Evolutionary conservation across 2,888 invertebrate species (phyloP).

Genomic region (Melinaea menophilus): DNA sequence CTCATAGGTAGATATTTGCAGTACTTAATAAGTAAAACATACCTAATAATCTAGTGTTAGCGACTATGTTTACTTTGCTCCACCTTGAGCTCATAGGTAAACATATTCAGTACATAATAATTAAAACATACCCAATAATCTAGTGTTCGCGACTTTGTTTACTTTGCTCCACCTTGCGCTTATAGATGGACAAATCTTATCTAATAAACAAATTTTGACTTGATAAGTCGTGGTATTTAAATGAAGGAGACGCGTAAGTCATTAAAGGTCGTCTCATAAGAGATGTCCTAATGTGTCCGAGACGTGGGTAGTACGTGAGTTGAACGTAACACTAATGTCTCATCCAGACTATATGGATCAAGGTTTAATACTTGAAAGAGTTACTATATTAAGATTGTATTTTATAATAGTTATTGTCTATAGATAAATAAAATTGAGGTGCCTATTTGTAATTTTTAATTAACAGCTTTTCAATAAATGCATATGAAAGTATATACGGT

Average conservation of each 20-base stretch:
- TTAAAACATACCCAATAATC: neutral
- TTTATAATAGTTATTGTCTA: too few relatives aligned
- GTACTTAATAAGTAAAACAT: neutral
- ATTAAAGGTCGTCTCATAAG: neutral
- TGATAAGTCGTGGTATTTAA: neutral
- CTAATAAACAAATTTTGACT: too few relatives aligned
- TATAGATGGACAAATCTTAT: too few relatives aligned
- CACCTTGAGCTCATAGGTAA: constrained; percentile 96
- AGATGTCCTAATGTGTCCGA: too few relatives aligned
- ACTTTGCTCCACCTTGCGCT: constrained; percentile 56
- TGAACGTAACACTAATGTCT: neutral
- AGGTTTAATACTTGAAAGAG: neutral
- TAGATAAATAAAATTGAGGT: too few relatives aligned
- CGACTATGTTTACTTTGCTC: constrained; percentile 85
- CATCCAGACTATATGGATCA: neutral
- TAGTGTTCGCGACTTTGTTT: too few relatives aligned
- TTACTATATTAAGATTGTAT: too few relatives aligned
- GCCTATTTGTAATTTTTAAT: too few relatives aligned
- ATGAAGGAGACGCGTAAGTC: neutral
- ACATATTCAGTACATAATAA: constrained; percentile 11
- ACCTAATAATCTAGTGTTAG: too few relatives aligned
- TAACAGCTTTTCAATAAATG: too few relatives aligned
- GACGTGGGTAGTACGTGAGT: neutral
- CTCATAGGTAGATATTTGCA: constrained; percentile 85
- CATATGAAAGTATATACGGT: too few relatives aligned